Evolutionary conservation across 2,888 invertebrate species (phyloP), one percentile per base, ranked within the genome.

Genomic region (Mamestra brassicae): DNA sequence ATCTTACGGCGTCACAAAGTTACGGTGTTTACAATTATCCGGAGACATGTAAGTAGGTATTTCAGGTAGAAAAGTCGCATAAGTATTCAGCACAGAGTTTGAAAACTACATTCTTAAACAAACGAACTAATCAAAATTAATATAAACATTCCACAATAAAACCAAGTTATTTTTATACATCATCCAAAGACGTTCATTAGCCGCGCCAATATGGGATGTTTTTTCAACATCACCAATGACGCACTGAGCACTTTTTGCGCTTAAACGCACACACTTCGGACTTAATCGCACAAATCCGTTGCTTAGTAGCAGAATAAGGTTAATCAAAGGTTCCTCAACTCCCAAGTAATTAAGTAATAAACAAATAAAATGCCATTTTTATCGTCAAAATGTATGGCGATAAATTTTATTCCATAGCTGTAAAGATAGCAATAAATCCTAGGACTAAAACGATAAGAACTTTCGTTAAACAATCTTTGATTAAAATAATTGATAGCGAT

Each of bases 291-390:
- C 1, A 60, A 74, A 75, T 45, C 55, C 58, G 38, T 54, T 57
- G 26, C 64, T 69, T 65, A 70, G 63, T n/a, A 38, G 26, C 7
- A 42, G 8, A 52, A 77, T 77, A 62, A 61, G 42, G 50, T 72
- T 78, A 72, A 26, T 54, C 65, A 50, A 67, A 81, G 73, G 73
- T 83, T 70, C 73, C 8, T 79, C 73, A 79, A 60, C 79, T 42
- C 54, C 54, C 0, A 52, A 61, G 10, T 52, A 26, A 82, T 57
- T 57, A 57, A 61, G 15, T 52, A 54, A 11, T 62, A 57, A 64
- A 58, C 45, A 57, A 76, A 67, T 54, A 45, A 67, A 81, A 15
- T 17, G 26, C 4, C 8, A 11, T 26, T 64, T 60, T 68, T 58
- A 78, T 57, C 11, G 15, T 10, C 17, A 3, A 66, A 55, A 60